Base-by-base conservation (phyloP, 2,888 invertebrate species). In the Oscheius sp. region DNA sequence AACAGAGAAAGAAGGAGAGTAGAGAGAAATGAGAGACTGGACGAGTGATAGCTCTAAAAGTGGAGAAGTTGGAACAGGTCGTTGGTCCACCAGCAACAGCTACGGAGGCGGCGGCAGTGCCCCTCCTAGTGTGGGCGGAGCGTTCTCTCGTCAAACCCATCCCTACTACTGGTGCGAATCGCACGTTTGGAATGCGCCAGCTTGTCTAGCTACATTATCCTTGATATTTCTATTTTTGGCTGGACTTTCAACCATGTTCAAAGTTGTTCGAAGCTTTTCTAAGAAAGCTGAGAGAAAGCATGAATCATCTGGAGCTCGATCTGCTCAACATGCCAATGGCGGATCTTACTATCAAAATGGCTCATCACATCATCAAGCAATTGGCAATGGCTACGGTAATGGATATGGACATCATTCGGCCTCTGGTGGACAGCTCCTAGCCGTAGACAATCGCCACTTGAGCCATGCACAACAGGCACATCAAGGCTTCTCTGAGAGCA, bases 261-360 rank as follows among this genome's bases (percentile, higher is more conserved):
- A 93, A 89, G 94, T 94, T 90, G 93, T 93, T 80, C 93, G 93
- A 89, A 86, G 87, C 55, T 93, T 93, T 73, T 79, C 81, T 70
- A 81, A 81, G 72, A 86, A 86, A 76, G 82, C 85, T 29, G 85
- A 86, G 75, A 79, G 84, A 45, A 88, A 88, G 75, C 86, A 85
- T 55, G 85, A 87, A 53, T 75, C 78, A 45, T 79, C 82, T n/a
- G 79, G 79, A 53, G 79, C 71, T 7, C 43, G 56, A 25, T 72
- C 72, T 73, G 75, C 63, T 6, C 18, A 9, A 18, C 73, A 77
- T 49, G 72, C 77, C 69, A 77, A 77, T 27, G 35, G 35, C 35
- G 35, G 35, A 3, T 3, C 5, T 9, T 35, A 35, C 35, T 72
- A 76, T 53, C 53, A 61, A 23, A 45, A 52, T 52, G 69, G 77